A percentile compares a stretch with the other conserved stretches of the same genome.
phyloP scores from a whole-genome alignment of 2,888 invertebrate species.

The Plebejus anna region DNA sequence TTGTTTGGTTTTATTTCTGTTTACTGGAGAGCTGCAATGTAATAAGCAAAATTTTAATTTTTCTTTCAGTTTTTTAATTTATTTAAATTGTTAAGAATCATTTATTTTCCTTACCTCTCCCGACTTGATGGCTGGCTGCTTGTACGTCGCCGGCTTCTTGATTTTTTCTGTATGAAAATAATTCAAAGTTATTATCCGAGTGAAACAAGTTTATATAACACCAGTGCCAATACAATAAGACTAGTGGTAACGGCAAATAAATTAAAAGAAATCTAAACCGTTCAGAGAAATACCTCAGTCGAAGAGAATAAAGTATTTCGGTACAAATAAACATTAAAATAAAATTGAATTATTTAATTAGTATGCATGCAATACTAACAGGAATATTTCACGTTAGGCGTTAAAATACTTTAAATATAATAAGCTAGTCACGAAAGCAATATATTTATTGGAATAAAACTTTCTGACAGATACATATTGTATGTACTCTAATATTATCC shows the following conservation, averaged over 20 bases:
- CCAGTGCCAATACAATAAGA: slow-evolving; percentile 78
- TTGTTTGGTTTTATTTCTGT: slow-evolving; percentile 55
- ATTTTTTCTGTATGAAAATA: slow-evolving; percentile 65
- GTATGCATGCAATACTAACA: slow-evolving; percentile 66
- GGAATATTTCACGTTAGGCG: slow-evolving; percentile 56
- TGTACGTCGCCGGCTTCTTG: slow-evolving; percentile 64
- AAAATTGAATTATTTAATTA: slow-evolving; percentile 20
- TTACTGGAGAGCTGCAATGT: slow-evolving; percentile 65
- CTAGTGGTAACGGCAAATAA: slow-evolving; percentile 76
- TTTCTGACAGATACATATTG: slow-evolving; percentile 34
- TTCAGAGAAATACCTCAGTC: slow-evolving; percentile 52
- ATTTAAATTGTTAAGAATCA: slow-evolving; percentile 3
- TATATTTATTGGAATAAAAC: slow-evolving; percentile 42
- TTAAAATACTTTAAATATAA: slow-evolving; percentile 51
- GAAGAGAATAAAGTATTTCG: slow-evolving; percentile 51
- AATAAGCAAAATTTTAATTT: background rate
- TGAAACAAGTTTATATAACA: slow-evolving; percentile 50
- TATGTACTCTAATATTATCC: slow-evolving; percentile 50
- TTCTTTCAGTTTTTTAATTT: background rate
- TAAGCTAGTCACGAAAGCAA: slow-evolving; percentile 72
- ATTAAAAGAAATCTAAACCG: slow-evolving; percentile 52
- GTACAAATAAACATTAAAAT: slow-evolving; percentile 47
- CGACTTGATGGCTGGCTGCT: slow-evolving; percentile 63
- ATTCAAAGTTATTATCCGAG: slow-evolving; percentile 44
- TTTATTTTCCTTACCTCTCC: slow-evolving; percentile 51